Percentiles rank a stretch among this genome's conserved stretches.
phyloP scores from a whole-genome alignment of 1,140 invertebrate species.

The Nilaparvata lugens region DNA sequence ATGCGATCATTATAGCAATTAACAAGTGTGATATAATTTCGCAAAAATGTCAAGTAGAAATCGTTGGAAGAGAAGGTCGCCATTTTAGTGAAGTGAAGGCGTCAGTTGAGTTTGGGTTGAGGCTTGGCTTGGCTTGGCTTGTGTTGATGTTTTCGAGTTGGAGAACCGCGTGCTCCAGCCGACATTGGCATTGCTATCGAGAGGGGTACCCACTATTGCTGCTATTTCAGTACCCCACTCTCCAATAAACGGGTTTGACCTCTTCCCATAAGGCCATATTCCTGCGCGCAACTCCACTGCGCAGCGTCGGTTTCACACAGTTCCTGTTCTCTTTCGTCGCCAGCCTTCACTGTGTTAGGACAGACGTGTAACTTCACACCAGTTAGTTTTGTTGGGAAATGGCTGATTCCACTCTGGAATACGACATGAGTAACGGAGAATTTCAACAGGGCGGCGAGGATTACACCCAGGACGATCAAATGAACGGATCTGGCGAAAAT shows the following conservation, averaged over 20 bases:
- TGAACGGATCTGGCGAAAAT: slow-evolving; percentile 46
- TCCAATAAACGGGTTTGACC: not conserved
- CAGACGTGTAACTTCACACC: slow-evolving; percentile 6
- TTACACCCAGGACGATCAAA: slow-evolving; percentile 39
- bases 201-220: no score
- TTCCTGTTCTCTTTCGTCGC: slow-evolving; percentile 15
- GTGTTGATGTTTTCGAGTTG: no score
- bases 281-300: not conserved
- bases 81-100: no score
- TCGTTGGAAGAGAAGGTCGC: no score
- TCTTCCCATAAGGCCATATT: not conserved
- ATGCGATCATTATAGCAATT: no score
- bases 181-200: no score
- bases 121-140: no score
- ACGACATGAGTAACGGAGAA: slow-evolving; percentile 19
- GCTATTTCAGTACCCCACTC: no score
- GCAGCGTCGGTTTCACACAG: slow-evolving; percentile 1
- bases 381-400: slow-evolving; percentile 10
- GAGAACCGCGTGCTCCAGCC: no score
- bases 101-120: no score
- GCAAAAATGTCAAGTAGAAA: no score
- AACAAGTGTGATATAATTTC: no score
- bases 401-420: slow-evolving; percentile 20
- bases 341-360: slow-evolving; percentile 5
- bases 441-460: slow-evolving; percentile 17